These are phyloP conservation scores for Typhlomys cinereus DNA, from an alignment of 2,113 vertebrate species.

Conservation along the genomic window DNA sequence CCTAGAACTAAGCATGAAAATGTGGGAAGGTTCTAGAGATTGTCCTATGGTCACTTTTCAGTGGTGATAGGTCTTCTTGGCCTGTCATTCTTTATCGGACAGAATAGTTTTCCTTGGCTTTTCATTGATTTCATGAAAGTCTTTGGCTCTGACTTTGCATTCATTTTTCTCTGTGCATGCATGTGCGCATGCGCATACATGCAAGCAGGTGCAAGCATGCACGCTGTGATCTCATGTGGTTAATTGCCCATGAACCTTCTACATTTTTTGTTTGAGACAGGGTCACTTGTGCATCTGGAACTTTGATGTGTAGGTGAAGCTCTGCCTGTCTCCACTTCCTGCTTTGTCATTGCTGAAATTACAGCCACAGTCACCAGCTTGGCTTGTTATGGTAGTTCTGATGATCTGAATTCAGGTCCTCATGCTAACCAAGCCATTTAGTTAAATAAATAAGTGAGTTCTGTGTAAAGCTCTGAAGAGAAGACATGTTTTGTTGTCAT, in stretches of 20 bases:
- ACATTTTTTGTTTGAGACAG: not conserved
- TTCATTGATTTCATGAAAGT: constrained; percentile 28
- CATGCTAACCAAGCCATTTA: no score
- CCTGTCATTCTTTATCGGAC: not conserved
- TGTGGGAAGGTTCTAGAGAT: not conserved
- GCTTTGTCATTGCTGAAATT: not conserved
- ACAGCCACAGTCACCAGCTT: not conserved
- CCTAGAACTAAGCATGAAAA: not conserved
- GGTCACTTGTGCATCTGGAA: no score
- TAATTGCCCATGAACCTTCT: not conserved
- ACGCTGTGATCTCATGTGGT: no score
- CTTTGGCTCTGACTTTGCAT: not conserved
- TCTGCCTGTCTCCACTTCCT: not conserved
- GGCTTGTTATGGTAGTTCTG: not conserved
- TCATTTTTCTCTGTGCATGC: not conserved
- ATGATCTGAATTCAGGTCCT: not conserved
- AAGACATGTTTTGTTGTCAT: not conserved
- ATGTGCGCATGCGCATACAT: not conserved
- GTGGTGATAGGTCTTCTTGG: not conserved
- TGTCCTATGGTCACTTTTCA: not conserved
- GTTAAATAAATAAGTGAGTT: no score
- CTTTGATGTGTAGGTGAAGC: not conserved
- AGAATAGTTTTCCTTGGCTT: constrained; percentile 25
- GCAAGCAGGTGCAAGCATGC: no score
- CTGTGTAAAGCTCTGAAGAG: not conserved